Base-by-base conservation (phyloP, 1,140 invertebrate genomes). In the Rhyzopertha dominica region DNA sequence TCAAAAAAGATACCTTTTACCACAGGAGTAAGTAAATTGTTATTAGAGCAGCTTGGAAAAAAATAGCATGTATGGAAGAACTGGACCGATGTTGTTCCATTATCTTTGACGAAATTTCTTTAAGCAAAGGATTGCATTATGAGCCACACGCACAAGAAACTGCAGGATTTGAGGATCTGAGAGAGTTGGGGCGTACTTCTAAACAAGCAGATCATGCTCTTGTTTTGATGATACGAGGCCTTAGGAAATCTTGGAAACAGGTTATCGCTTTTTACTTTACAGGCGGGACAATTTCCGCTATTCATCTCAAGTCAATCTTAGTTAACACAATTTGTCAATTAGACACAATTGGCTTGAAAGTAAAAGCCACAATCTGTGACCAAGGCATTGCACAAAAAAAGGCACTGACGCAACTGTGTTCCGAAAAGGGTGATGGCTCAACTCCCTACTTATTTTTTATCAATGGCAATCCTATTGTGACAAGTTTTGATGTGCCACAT, bases 401-500 rank as follows among this genome's bases (percentile, higher is more conserved):
- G n/a, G n/a, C n/a, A n/a, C n/a, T n/a, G n/a, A n/a, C n/a, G n/a
- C n/a, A n/a, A n/a, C n/a, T n/a, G 29, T 42, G 40, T 30, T 16
- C 2, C 14, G 25, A 16, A 31, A 42, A 42, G n/a, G 20, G n/a
- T 36, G 35, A 46, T 22, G 29, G 14, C 29, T 29, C 23, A 3
- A 29, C n/a, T 23, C 34, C 34, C 9, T 43, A 43, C n/a, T 30
- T 37, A 10, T 49, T 49, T 38, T n/a, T 37, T 13, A 19, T 49
- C 9, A 49, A 49, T 49, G 25, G n/a, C 16, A 9, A 42, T 16
- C 14, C 9, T 29, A 26, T 49, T 43, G 17, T 25, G 17, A 38
- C 32, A 36, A 49, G 41, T 26, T 49, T 36, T 38, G 47, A 49
- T 37, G 39, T 49, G 20, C 47, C 47, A 13, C 47, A 43, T 49